Evolutionary conservation across 2,888 invertebrate species (phyloP).

Genomic region (Hipparchia sbordonii): DNA sequence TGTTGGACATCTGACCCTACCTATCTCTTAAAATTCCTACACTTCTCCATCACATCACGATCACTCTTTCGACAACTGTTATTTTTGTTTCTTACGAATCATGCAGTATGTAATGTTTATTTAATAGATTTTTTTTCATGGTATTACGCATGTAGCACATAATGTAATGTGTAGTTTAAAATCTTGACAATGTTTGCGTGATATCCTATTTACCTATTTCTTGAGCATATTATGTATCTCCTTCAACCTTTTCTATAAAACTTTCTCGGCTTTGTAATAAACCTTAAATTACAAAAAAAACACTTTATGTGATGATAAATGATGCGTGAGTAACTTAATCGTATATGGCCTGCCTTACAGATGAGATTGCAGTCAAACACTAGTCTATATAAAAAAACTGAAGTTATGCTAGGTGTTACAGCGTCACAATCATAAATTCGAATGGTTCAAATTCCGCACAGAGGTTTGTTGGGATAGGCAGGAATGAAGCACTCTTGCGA

Average conservation of each 20-base stretch:
- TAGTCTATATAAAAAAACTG: no score
- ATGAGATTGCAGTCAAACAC: no score
- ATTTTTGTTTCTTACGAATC: neutral
- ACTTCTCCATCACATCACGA: slow-evolving; percentile 7
- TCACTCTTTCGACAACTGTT: slow-evolving; percentile 4
- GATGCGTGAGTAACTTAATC: no score
- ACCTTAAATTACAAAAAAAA: no score
- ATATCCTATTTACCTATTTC: neutral
- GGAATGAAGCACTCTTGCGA: slow-evolving; percentile 7
- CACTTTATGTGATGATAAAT: no score
- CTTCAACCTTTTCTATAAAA: neutral
- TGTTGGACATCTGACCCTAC: no score
- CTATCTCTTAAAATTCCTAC: neutral
- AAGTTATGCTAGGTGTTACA: neutral
- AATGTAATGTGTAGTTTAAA: neutral
- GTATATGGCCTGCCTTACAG: no score
- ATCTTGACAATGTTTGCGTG: neutral
- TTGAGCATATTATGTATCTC: neutral
- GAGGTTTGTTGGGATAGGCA: slow-evolving; percentile 15
- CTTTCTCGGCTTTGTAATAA: no score
- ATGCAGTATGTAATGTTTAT: slow-evolving; percentile 8
- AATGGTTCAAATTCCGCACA: slow-evolving; percentile 15
- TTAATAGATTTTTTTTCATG: slow-evolving; percentile 4
- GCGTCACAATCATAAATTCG: neutral
- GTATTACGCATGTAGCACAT: slow-evolving; percentile 6